phyloP scores from a whole-genome alignment of 2,797 vertebrate species.

The Aplochiton taeniatus region DNA sequence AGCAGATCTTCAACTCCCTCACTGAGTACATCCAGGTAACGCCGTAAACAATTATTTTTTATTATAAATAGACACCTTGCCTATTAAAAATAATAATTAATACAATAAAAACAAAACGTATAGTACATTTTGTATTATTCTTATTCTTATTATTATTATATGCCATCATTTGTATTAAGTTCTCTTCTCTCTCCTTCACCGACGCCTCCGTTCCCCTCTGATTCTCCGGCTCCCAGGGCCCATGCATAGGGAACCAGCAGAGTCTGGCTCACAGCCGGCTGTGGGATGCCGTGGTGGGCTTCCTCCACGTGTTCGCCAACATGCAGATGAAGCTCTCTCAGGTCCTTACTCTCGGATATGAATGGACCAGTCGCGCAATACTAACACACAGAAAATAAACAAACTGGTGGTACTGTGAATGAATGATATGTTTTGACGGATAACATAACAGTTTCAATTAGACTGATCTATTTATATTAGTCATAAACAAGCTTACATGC shows the following conservation, averaged over 20 bases:
- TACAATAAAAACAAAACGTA: too few species aligned
- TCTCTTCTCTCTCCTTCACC: not conserved
- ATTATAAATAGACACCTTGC: not conserved
- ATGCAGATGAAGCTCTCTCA: constrained; percentile 93
- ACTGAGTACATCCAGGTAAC: constrained; percentile 98
- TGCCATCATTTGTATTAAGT: too few species aligned
- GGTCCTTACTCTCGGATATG: constrained; percentile 61
- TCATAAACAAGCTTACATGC: too few species aligned
- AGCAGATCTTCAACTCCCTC: constrained; percentile 97
- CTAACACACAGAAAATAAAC: too few species aligned
- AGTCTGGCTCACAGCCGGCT: constrained; percentile 87
- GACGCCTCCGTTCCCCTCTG: not conserved
- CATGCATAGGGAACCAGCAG: constrained; percentile 87
- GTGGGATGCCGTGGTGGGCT: constrained; percentile 89
- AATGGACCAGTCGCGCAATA: too few species aligned
- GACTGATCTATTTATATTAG: too few species aligned
- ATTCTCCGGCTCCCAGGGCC: constrained; percentile 68
- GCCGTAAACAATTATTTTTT: not conserved
- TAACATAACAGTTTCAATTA: too few species aligned
- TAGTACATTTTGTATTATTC: too few species aligned
- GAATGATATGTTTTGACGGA: too few species aligned
- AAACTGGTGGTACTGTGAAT: too few species aligned
- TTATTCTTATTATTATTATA: too few species aligned
- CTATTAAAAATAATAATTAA: too few species aligned
- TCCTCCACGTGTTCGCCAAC: constrained; percentile 88